phyloP scores from a whole-genome alignment of 2,797 vertebrate genomes.

The Hoplostethus atlanticus region DNA sequence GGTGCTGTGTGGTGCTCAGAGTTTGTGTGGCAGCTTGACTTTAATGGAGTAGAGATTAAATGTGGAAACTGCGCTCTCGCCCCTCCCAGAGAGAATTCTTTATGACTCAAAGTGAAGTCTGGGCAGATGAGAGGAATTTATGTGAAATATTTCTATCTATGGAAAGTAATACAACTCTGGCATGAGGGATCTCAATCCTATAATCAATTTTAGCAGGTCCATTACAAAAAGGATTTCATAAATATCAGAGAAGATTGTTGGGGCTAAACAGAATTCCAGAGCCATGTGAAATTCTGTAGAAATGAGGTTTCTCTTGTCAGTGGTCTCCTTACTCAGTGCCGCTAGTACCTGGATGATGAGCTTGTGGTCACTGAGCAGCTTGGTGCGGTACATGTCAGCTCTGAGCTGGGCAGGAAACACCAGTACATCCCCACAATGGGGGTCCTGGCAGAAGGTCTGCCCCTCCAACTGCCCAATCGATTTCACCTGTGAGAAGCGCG shows the following conservation, averaged over 20 bases:
- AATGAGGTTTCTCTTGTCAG: slow-evolving; percentile 18
- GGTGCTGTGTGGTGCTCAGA: slow-evolving; percentile 38
- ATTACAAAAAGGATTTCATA: slow-evolving; percentile 48
- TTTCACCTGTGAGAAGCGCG: slow-evolving; percentile 84
- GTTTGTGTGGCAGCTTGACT: slow-evolving; percentile 60
- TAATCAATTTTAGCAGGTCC: slow-evolving; percentile 57
- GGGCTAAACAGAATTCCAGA: slow-evolving; percentile 19
- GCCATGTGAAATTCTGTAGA: slow-evolving; percentile 24
- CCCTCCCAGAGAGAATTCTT: slow-evolving; percentile 45
- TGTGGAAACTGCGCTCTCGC: slow-evolving; percentile 44
- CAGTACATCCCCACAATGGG: slow-evolving; percentile 88
- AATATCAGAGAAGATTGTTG: slow-evolving; percentile 44
- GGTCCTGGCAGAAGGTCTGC: slow-evolving; percentile 87
- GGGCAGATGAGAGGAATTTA: slow-evolving; percentile 34
- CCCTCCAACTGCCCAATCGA: slow-evolving; percentile 80
- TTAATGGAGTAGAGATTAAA: slow-evolving; percentile 69
- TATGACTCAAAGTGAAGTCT: slow-evolving; percentile 51
- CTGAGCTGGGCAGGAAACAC: slow-evolving; percentile 88
- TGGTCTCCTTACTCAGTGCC: slow-evolving; percentile 11
- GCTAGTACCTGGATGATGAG: slow-evolving; percentile 90
- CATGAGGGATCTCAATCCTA: slow-evolving; percentile 42
- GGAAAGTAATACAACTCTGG: slow-evolving; percentile 62
- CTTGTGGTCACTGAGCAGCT: slow-evolving; percentile 85
- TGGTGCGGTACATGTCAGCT: slow-evolving; percentile 82
- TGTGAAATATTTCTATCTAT: slow-evolving; percentile 63